Evolutionary conservation across 1,140 invertebrate species (phyloP).

Genomic region (Solen grandis): DNA sequence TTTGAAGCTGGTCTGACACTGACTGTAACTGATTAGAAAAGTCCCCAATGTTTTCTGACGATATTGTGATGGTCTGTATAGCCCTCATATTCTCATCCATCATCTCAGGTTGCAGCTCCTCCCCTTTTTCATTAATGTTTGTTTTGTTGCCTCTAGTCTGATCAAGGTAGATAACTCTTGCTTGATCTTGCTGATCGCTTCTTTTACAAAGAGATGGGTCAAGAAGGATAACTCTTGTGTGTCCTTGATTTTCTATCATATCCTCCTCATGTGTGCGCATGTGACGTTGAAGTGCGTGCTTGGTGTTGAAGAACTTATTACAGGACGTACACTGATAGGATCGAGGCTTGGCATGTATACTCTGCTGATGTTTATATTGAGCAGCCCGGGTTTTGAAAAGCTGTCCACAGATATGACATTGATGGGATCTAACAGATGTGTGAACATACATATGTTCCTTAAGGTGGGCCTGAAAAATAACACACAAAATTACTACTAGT

Average conservation of each 20-base stretch:
- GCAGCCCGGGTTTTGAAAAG: conserved; percentile 82
- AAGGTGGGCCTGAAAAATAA: conserved; percentile 71
- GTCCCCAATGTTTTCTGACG: too few species aligned
- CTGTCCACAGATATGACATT: conserved; percentile 82
- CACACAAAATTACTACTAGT: too few species aligned
- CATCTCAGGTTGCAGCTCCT: background rate
- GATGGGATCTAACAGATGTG: conserved; percentile 78
- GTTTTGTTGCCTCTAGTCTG: too few species aligned
- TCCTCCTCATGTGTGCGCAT: conserved; percentile 73
- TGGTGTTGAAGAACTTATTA: conserved; percentile 80
- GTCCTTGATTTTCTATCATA: too few species aligned
- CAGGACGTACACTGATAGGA: conserved; percentile 77
- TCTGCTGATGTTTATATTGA: conserved; percentile 80
- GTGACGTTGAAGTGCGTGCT: conserved; percentile 80
- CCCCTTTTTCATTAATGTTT: background rate
- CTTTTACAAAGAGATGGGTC: too few species aligned
- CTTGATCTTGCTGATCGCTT: too few species aligned
- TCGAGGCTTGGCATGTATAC: conserved; percentile 80
- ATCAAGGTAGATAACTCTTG: too few species aligned
- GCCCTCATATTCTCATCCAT: conserved; percentile 14
- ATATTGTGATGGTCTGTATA: conserved; percentile 38
- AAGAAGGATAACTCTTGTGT: background rate
- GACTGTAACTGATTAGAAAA: too few species aligned
- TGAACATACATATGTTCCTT: conserved; percentile 78
- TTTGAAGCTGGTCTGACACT: too few species aligned